Evolutionary conservation across 2,797 vertebrate species (phyloP).

Genomic region (Hyperoplus lanceolatus): DNA sequence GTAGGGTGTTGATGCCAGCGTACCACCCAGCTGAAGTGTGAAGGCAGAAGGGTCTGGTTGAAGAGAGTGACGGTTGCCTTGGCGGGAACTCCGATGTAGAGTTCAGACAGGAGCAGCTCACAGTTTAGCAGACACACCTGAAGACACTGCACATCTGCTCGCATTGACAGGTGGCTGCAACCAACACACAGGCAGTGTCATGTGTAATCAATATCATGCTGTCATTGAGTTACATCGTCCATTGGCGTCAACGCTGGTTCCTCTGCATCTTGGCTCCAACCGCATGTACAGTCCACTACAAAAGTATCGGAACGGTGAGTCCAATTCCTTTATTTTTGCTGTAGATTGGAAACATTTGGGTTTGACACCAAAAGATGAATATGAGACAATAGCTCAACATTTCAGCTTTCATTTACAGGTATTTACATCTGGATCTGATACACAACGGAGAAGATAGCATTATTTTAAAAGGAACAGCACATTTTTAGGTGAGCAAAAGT

Average conservation of each 20-base stretch:
- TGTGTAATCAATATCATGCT: background rate
- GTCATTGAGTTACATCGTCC: background rate
- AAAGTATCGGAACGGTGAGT: no score
- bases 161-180: conserved; percentile 89
- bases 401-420: no score
- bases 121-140: conserved; percentile 87
- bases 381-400: no score
- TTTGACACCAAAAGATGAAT: no score
- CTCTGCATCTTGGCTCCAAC: background rate
- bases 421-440: no score
- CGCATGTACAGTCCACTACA: background rate
- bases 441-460: no score
- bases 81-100: conserved; percentile 88
- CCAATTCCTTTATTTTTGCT: no score
- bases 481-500: no score
- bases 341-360: no score
- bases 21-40: conserved; percentile 89
- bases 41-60: conserved; percentile 91
- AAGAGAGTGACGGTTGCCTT: conserved; percentile 80
- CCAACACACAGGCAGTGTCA: conserved; percentile 30
- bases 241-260: background rate
- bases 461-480: no score
- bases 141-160: conserved; percentile 90
- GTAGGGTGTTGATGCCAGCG: background rate
- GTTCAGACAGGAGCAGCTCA: conserved; percentile 83